Evolutionary conservation across 2,888 invertebrate species (phyloP), one percentile per base, ranked within the genome.

Genomic region (Tetragonisca angustula): DNA sequence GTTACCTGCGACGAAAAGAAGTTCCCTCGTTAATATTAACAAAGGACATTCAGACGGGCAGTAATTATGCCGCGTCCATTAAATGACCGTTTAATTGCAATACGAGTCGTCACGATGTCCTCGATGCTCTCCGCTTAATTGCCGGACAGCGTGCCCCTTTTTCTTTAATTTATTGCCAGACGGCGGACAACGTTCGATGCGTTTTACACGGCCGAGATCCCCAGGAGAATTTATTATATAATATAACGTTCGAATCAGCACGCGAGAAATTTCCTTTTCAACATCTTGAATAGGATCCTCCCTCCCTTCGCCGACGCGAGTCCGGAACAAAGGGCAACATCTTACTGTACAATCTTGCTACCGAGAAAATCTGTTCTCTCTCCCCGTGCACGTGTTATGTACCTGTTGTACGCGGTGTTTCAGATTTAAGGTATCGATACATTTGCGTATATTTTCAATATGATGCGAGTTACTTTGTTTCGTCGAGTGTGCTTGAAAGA

Each of bases 1-100:
- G 67, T 50, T 68, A 15, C 49, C 50, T 17, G 4, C 43, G 27
- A 62, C 59, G 67, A 68, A 75, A 76, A 76, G 76, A 81, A 67
- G 67, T 59, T 24, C 15, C 75, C 82, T 83, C 82, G 76, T 83
- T 83, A 81, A 81, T 67, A 76, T 62, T 75, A 76, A 81, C 76
- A 83, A 76, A 76, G 75, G n/a, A 21, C 43, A 36, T 19, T 49
- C 54, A 71, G 71, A 76, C 52, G 19, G 50, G 13, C 56, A 49
- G 72, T 56, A 69, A 73, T 81, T 81, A 64, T 79, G 32, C 24
- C 49, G n/a, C 32, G 32, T 50, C 54, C 50, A 62, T 59, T 59
- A 65, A 77, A 71, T 54, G 71, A 81, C 49, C 62, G 61, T 71
- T 56, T 81, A 71, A 82, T 75, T 81, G 49, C 75, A 24, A 72